Base-by-base conservation (phyloP, 2,797 vertebrate species). In the Gastrophryne carolinensis region DNA sequence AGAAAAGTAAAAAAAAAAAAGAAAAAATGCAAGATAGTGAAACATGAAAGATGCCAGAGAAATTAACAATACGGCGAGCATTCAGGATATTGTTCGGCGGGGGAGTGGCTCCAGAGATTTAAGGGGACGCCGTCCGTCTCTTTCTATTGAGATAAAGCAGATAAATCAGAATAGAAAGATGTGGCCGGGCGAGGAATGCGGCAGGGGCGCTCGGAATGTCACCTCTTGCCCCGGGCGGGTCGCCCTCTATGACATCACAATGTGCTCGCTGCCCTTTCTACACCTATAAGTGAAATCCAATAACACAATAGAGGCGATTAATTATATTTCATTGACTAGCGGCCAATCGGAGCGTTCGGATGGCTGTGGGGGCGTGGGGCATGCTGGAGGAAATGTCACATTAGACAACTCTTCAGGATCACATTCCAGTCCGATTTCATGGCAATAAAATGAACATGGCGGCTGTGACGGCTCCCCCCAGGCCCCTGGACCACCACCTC, bases 341-440 rank as follows among this genome's bases (percentile, higher is more conserved):
- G 29, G 44, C 17, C 21, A 27, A 15, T 35, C 29, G 8, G 10
- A 39, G 2, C 37, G n/a, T n/a, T n/a, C n/a, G 39, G 39, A 1
- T 44, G 44, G 3, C 30, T 24, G 11, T 13, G n/a, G 9, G 2
- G 9, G 29, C 5, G 23, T 15, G 9, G 29, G 3, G 23, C 12
- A 5, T 41, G 19, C 27, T 3, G 26, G 9, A 63, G 57, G 35
- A 64, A 77, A 57, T 77, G 34, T 21, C 26, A 77, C 39, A 49
- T 37, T n/a, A 37, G 17, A 3, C 21, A 21, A 21, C 47, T 53
- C 32, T 17, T 24, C 44, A 54, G 7, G 66, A 41, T 63, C 21
- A 2, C 13, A 12, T 74, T 66, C 57, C 72, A 15, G 52, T 30
- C 37, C 72, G 66, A 57, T 65, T 66, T 57, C 32, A 65, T 32